These are phyloP conservation scores for Calliphora vomitoria DNA, from an alignment of 2,888 invertebrate genomes.

Conservation along the genomic window DNA sequence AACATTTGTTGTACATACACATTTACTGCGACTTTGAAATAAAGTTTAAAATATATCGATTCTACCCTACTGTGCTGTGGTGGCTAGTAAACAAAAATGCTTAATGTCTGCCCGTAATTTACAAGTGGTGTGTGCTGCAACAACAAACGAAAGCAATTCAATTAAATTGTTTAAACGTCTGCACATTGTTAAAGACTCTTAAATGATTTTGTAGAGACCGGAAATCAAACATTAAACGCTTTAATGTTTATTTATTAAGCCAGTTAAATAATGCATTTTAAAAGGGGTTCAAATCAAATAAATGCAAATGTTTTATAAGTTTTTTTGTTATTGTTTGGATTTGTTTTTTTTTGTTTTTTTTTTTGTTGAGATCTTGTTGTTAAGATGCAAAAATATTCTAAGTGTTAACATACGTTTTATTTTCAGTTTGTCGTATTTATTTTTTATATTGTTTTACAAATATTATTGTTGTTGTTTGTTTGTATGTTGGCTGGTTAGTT, in stretches of 20 bases:
- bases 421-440: constrained; percentile 29
- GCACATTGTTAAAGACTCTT: constrained; percentile 55
- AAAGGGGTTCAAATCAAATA: constrained; percentile 35
- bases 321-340: constrained; percentile 10
- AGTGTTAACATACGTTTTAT: constrained; percentile 41
- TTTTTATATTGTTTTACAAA: constrained; percentile 29
- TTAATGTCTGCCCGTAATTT: background rate
- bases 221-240: constrained; percentile 71
- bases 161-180: constrained; percentile 67
- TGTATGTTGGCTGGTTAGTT: constrained; percentile 33
- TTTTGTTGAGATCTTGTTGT: constrained; percentile 36
- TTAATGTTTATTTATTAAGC: constrained; percentile 65
- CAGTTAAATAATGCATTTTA: constrained; percentile 30
- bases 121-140: constrained; percentile 21
- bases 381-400: constrained; percentile 57
- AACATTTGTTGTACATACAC: too few species aligned
- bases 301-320: constrained; percentile 43
- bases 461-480: constrained; percentile 6
- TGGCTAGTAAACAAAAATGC: background rate
- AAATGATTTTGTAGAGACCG: constrained; percentile 65
- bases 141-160: constrained; percentile 37
- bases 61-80: background rate
- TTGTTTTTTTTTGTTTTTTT: background rate
- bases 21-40: too few species aligned
- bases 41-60: too few species aligned